These are phyloP conservation scores for Seriola quinqueradiata DNA, from an alignment of 2,113 vertebrate species.

Conservation along the genomic window DNA sequence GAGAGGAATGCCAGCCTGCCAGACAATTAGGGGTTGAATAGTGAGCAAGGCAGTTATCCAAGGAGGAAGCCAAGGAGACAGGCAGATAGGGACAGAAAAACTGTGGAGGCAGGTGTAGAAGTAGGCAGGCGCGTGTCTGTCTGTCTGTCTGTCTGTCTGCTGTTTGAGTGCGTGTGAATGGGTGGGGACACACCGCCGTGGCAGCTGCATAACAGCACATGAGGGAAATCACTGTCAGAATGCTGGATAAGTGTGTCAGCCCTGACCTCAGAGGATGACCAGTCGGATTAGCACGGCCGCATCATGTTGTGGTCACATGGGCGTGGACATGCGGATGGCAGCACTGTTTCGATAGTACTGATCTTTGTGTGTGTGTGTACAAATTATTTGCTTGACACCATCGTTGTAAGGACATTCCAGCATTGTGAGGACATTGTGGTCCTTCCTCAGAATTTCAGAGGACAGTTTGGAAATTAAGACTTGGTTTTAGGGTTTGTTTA, in stretches of 20 bases:
- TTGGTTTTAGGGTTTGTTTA: too few relatives aligned
- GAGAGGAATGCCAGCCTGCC: conserved; percentile 9
- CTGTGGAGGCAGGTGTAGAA: conserved; percentile 39
- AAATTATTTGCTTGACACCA: neutral
- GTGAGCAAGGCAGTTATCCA: conserved; percentile 25
- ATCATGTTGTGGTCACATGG: conserved; percentile 37
- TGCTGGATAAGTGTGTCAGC: conserved; percentile 67
- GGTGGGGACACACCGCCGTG: conserved; percentile 33
- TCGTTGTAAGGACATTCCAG: neutral
- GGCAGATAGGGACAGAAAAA: conserved; percentile 6
- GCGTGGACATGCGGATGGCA: conserved; percentile 28
- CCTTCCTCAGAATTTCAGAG: neutral
- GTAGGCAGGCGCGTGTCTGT: conserved; percentile 29
- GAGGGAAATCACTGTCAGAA: conserved; percentile 74
- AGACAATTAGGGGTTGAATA: conserved; percentile 45
- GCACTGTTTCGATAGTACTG: neutral
- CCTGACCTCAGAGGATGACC: conserved; percentile 70
- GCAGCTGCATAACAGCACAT: conserved; percentile 67
- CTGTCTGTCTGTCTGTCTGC: conserved; percentile 36
- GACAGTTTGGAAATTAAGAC: neutral
- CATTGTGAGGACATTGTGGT: neutral
- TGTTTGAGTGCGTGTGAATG: conserved; percentile 24
- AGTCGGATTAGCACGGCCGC: conserved; percentile 62
- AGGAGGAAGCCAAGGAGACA: conserved; percentile 28
- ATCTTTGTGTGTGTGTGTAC: neutral